Base-by-base conservation (phyloP, 2,888 invertebrate species). In the Trissolcus brochymenae region DNA sequence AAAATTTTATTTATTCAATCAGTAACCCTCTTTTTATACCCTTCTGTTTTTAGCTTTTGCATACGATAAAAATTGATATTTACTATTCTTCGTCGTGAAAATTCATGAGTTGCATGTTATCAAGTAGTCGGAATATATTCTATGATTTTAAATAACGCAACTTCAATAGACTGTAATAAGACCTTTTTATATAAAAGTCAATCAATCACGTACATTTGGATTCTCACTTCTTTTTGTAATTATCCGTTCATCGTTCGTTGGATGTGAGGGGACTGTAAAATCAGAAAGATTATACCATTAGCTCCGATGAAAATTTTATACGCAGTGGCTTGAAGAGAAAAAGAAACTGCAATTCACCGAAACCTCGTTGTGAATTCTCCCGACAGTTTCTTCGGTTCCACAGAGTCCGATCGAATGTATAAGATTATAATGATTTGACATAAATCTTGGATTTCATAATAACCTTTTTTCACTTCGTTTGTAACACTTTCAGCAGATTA, bases 181-280 rank as follows among this genome's bases (percentile, higher is more conserved):
- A 35, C 35, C 11, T 35, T 35, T 35, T 35, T 35, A 35, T 35
- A 35, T 11, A 11, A 35, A 35, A 35, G n/a, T 35, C 41, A 68
- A 62, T 77, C 59, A 62, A 70, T 78, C 74, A 68, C 73, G 73
- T 67, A 57, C 66, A 73, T 72, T 73, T 77, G 59, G 75, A 56
- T 72, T 59, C 41, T 55, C 49, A 56, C 73, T 76, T 64, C 66
- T 65, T 76, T 74, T 74, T 76, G 77, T 81, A 84, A 85, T 84
- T 85, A 85, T 78, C 57, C 61, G 74, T 68, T 64, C 81, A 84
- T 84, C 81, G 80, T 78, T 68, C 49, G 53, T 74, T 74, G 78
- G 68, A 82, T 82, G 80, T 80, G 76, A 73, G 53, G 76, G 74
- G 78, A 72, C 82, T 82, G 80, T 80, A 76, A 73, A 81, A 77